Conservation (phyloP, 2,797 vertebrate genomes). For the Sebastiscus tertius region DNA sequence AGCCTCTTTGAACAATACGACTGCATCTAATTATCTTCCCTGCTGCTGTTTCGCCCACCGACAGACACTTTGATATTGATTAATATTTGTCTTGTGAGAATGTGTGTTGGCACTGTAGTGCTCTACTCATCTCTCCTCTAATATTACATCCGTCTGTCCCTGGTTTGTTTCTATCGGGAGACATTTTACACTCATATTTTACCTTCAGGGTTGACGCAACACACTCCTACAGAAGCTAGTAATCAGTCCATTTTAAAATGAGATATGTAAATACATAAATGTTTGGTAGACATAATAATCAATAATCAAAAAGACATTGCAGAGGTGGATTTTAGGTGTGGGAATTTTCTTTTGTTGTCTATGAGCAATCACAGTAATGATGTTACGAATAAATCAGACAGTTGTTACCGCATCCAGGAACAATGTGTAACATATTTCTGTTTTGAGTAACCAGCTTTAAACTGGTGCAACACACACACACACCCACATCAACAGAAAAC, state of each 20-base stretch:
- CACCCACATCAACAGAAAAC: neutral
- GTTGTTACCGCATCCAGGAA: neutral
- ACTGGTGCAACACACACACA: neutral
- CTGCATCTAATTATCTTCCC: neutral
- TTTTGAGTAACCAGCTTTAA: neutral
- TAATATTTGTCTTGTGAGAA: neutral
- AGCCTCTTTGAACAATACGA: slow-evolving; percentile 8
- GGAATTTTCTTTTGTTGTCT: too few relatives aligned
- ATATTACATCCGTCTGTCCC: neutral
- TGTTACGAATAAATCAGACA: too few relatives aligned
- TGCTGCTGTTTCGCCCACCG: neutral
- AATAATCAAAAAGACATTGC: too few relatives aligned
- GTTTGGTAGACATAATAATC: too few relatives aligned
- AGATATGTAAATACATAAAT: neutral
- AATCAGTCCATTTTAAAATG: neutral
- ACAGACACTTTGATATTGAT: slow-evolving; percentile 27
- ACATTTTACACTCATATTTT: neutral
- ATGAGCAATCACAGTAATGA: too few relatives aligned
- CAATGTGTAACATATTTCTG: neutral
- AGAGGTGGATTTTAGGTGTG: too few relatives aligned
- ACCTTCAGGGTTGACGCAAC: neutral
- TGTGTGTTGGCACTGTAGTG: neutral
- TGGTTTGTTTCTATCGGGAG: neutral
- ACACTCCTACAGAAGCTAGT: too few relatives aligned
- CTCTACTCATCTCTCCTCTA: neutral